Conservation (phyloP, 2,113 vertebrate genomes). For the Osmerus mordax region DNA sequence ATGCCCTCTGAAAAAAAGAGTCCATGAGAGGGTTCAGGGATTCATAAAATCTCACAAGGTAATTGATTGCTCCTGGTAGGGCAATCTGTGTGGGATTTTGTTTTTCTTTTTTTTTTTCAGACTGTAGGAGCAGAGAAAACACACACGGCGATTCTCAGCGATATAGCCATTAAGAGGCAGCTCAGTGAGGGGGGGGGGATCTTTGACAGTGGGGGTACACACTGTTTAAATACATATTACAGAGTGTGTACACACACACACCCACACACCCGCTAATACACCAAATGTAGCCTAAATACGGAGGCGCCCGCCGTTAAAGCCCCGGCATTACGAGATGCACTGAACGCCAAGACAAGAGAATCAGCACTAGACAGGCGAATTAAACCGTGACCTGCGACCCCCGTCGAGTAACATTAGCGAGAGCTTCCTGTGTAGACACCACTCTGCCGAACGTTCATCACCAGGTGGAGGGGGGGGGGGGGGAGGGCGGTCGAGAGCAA, state of each 20-base stretch:
- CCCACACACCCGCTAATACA: neutral
- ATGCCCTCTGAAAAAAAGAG: slow-evolving; percentile 31
- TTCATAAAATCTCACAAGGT: slow-evolving; percentile 50
- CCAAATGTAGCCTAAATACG: slow-evolving; percentile 67
- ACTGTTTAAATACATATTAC: slow-evolving; percentile 62
- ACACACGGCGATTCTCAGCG: slow-evolving; percentile 53
- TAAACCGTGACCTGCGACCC: slow-evolving; percentile 86
- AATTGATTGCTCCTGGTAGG: slow-evolving; percentile 68
- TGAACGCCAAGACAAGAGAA: slow-evolving; percentile 67
- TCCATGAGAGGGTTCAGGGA: slow-evolving; percentile 49
- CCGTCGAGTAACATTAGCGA: slow-evolving; percentile 76
- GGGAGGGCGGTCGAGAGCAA: slow-evolving; percentile 75
- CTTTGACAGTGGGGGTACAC: slow-evolving; percentile 52
- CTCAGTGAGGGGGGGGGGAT: slow-evolving; percentile 17
- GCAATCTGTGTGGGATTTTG: slow-evolving; percentile 64
- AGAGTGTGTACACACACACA: slow-evolving; percentile 41
- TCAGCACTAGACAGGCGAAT: slow-evolving; percentile 76
- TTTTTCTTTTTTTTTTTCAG: slow-evolving; percentile 66
- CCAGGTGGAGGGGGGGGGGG: slow-evolving; percentile 70
- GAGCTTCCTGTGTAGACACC: slow-evolving; percentile 84
- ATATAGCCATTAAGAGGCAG: slow-evolving; percentile 49
- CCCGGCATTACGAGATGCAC: slow-evolving; percentile 56
- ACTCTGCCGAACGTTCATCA: slow-evolving; percentile 84
- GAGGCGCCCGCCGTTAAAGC: slow-evolving; percentile 61
- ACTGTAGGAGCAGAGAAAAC: slow-evolving; percentile 55